These are phyloP conservation scores for Schizotus pectinicornis DNA, from an alignment of 2,888 invertebrate genomes.

Conservation along the genomic window DNA sequence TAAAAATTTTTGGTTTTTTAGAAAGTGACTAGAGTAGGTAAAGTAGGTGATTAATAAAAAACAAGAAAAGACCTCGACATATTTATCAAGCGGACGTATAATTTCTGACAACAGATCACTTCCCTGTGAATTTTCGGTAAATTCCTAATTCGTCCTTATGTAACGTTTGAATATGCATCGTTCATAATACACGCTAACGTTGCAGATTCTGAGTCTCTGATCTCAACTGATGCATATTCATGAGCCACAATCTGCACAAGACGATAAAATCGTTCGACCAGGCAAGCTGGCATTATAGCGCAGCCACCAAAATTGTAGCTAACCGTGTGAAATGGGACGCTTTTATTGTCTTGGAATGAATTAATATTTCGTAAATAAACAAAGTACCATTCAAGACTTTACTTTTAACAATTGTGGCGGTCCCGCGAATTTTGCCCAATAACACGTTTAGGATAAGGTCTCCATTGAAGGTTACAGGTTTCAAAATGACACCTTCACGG, in stretches of 20 bases:
- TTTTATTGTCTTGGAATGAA: constrained; percentile 29
- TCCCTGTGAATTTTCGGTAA: too few species aligned
- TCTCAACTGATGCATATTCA: constrained; percentile 20
- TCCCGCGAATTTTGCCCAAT: constrained; percentile 8
- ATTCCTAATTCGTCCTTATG: too few species aligned
- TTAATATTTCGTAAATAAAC: constrained; percentile 42
- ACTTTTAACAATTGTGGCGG: constrained; percentile 14
- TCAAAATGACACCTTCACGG: neutral
- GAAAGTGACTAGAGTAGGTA: too few species aligned
- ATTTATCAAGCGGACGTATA: too few species aligned
- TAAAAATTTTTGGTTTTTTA: too few species aligned
- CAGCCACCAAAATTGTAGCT: constrained; percentile 25
- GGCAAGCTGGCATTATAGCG: constrained; percentile 8
- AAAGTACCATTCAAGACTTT: constrained; percentile 14
- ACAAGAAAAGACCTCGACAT: too few species aligned
- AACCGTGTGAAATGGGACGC: constrained; percentile 38
- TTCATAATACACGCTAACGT: too few species aligned
- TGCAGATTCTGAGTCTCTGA: constrained; percentile 2
- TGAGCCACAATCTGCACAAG: constrained; percentile 4
- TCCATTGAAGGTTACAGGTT: constrained; percentile 2
- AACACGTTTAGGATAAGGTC: constrained; percentile 2
- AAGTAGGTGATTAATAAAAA: too few species aligned
- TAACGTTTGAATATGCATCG: too few species aligned
- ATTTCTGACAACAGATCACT: too few species aligned
- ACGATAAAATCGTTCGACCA: constrained; percentile 19